Evolutionary conservation across 1,140 invertebrate genomes (phyloP), one percentile per base, ranked within the genome.

Genomic region (Drosophila parabipectinata): DNA sequence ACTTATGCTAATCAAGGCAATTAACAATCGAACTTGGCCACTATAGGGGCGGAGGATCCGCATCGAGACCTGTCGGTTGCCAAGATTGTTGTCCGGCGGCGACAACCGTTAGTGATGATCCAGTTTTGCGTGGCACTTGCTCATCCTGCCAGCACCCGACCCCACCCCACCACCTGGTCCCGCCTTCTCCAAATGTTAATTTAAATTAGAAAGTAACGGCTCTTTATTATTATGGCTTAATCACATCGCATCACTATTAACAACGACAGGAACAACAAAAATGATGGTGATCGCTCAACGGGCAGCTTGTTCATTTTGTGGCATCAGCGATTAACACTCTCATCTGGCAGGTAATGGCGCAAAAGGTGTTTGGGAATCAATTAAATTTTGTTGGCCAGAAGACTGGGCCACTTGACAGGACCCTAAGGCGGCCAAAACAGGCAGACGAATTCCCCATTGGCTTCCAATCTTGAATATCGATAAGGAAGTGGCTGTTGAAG

Each of bases 181-280:
- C 14, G 8, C 37, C 18, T 37, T 10, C 10, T 37, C 12, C 21
- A 28, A 72, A 79, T 87, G 83, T 83, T 83, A 79, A 87, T 83
- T 87, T 73, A 89, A 88, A 85, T 85, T 85, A 82, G 78, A 87
- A 87, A 79, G 39, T 44, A 87, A 87, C 83, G 83, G 83, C 48
- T 64, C 66, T 88, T 87, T 79, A 88, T 75, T 88, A 87, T 87
- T 83, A 87, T 88, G 76, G 83, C 83, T 87, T 89, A 87, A 87
- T 87, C 87, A 79, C 79, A 58, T 79, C 68, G 81, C 75, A 88
- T 57, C 45, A 69, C 66, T 50, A 57, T 71, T 71, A 76, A 30
- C 60, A 34, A 34, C 26, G 60, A 51, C 63, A 55, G 48, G 26
- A 67, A 48, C 59, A 24, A 51, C 57, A 32, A 24, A 26, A 21